Percentiles rank a stretch among this genome's conserved stretches.
Conservation (phyloP, 2,113 vertebrate genomes). For the Ailuropoda melanoleuca region DNA sequence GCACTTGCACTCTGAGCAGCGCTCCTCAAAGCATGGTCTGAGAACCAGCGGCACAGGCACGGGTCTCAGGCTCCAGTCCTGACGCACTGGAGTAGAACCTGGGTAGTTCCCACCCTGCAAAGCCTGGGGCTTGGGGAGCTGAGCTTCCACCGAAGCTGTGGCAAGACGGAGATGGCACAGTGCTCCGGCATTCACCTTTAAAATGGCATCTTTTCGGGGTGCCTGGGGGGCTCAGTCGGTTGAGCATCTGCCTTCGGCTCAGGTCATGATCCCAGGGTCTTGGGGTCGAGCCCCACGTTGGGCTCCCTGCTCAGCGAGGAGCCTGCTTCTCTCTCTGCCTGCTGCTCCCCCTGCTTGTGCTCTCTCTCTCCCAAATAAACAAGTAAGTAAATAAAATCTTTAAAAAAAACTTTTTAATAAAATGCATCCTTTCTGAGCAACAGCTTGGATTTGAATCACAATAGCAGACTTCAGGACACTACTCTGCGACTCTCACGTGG, state of each 20-base stretch:
- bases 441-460: background rate
- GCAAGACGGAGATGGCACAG: background rate
- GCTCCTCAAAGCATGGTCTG: too few species aligned
- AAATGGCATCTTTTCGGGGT: background rate
- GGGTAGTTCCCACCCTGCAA: too few species aligned
- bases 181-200: background rate
- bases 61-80: background rate
- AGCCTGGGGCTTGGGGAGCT: background rate
- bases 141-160: background rate
- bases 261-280: background rate
- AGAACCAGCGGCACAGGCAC: accelerated
- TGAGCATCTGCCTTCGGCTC: background rate
- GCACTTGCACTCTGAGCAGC: too few species aligned
- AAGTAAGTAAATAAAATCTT: background rate
- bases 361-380: background rate
- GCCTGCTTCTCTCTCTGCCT: background rate
- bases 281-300: accelerated
- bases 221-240: background rate
- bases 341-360: background rate
- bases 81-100: background rate
- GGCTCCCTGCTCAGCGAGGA: background rate
- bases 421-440: background rate
- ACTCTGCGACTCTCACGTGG: background rate
- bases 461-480: background rate
- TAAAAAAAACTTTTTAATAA: background rate